Percentiles rank a stretch among this genome's conserved stretches.
Conservation (phyloP, 2,113 vertebrate genomes). For the Chiloscyllium plagiosum region DNA sequence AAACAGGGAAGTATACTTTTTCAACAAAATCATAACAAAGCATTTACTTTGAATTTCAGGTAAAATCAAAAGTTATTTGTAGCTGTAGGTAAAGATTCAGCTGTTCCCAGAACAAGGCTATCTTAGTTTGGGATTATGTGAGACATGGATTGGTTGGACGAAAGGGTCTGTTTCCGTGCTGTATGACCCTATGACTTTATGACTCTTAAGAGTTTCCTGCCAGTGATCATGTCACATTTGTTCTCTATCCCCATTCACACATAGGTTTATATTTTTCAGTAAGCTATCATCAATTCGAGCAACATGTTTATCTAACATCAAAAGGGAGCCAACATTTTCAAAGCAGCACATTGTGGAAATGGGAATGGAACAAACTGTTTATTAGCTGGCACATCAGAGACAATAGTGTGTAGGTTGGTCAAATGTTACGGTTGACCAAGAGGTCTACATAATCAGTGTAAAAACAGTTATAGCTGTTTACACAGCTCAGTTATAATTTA, state of each 20-base stretch:
- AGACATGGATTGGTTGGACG: too few relatives aligned
- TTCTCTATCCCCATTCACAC: not conserved
- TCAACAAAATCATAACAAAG: not conserved
- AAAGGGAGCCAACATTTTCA: not conserved
- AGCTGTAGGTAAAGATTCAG: not conserved
- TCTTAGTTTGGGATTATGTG: too few relatives aligned
- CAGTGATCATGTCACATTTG: not conserved
- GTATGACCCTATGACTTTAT: too few relatives aligned
- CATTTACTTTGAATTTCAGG: not conserved
- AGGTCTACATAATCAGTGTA: too few relatives aligned
- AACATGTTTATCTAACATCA: not conserved
- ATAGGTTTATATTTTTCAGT: not conserved
- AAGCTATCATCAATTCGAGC: not conserved
- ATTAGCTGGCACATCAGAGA: too few relatives aligned
- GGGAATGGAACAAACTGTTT: too few relatives aligned
- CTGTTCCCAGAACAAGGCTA: not conserved
- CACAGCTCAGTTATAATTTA: too few relatives aligned
- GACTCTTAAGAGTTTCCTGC: too few relatives aligned
- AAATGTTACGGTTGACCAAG: too few relatives aligned
- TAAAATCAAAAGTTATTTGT: not conserved
- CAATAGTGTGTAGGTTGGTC: too few relatives aligned
- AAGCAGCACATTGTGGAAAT: not conserved
- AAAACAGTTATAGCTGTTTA: too few relatives aligned
- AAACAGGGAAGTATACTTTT: not conserved
- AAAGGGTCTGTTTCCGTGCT: too few relatives aligned